These are phyloP conservation scores for Phaonia tiefii DNA, from an alignment of 2,888 invertebrate genomes.

Conservation along the genomic window DNA sequence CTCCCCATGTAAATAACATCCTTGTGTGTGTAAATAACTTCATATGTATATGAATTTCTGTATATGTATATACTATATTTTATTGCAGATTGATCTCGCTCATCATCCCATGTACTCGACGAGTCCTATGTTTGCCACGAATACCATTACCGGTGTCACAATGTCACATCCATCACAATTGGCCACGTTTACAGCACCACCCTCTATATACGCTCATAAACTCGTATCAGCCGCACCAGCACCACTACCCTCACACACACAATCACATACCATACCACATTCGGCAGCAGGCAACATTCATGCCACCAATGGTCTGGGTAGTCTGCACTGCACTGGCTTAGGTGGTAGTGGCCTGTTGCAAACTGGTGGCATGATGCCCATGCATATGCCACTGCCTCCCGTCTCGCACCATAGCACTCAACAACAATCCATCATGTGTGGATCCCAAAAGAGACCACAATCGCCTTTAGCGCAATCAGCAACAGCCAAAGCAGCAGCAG, in stretches of 20 bases:
- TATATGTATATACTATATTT: slow-evolving; percentile 34
- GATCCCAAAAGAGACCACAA: slow-evolving; percentile 61
- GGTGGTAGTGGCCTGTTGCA: slow-evolving; percentile 75
- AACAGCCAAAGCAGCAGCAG: slow-evolving; percentile 64
- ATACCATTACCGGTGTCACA: slow-evolving; percentile 79
- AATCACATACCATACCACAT: slow-evolving; percentile 1
- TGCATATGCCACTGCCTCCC: slow-evolving; percentile 71
- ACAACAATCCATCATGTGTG: slow-evolving; percentile 66
- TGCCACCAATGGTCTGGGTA: slow-evolving; percentile 48
- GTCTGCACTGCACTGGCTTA: slow-evolving; percentile 67
- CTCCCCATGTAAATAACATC: too few species aligned
- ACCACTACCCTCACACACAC: slow-evolving; percentile 40
- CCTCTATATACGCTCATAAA: slow-evolving; percentile 79
- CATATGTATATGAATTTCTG: slow-evolving; percentile 10
- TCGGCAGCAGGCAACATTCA: slow-evolving; percentile 53
- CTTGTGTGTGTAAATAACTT: slow-evolving; percentile 13
- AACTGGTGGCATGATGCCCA: slow-evolving; percentile 69
- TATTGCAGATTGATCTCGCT: slow-evolving; percentile 79
- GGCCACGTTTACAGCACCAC: slow-evolving; percentile 80
- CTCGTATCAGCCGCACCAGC: slow-evolving; percentile 71
- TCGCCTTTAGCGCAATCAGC: slow-evolving; percentile 61
- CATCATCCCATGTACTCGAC: slow-evolving; percentile 81
- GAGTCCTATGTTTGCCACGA: slow-evolving; percentile 79
- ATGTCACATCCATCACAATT: slow-evolving; percentile 81
- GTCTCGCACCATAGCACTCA: slow-evolving; percentile 60